Evolutionary conservation across 2,888 invertebrate genomes (phyloP).

Genomic region (Hedychridium roseum): DNA sequence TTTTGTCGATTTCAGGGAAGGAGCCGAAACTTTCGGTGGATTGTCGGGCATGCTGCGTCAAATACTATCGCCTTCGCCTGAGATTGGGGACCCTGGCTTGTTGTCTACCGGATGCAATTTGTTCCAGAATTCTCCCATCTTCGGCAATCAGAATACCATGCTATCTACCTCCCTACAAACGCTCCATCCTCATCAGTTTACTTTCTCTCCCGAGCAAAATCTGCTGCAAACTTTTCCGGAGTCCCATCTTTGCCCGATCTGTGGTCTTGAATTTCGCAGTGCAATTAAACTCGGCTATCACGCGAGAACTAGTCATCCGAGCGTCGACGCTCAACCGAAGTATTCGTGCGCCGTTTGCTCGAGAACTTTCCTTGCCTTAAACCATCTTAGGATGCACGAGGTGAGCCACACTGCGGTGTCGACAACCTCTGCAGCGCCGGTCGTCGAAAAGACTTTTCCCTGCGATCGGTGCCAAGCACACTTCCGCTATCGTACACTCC

Average conservation of each 20-base stretch:
- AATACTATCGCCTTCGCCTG: conserved; percentile 60
- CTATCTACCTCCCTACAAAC: conserved; percentile 47
- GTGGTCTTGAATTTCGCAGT: conserved; percentile 58
- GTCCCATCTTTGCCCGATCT: conserved; percentile 53
- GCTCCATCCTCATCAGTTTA: conserved; percentile 29
- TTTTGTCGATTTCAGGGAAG: conserved; percentile 61
- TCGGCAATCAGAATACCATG: conserved; percentile 49
- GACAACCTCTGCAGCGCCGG: conserved; percentile 21
- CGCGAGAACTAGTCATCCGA: conserved; percentile 51
- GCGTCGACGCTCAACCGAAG: conserved; percentile 38
- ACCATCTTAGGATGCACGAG: conserved; percentile 56
- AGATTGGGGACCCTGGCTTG: conserved; percentile 47
- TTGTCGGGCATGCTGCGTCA: conserved; percentile 62
- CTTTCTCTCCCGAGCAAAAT: conserved; percentile 32
- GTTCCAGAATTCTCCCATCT: conserved; percentile 40
- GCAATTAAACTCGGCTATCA: conserved; percentile 58
- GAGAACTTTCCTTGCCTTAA: conserved; percentile 51
- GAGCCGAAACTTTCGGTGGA: conserved; percentile 58
- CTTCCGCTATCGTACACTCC: conserved; percentile 59
- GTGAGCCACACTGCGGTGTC: conserved; percentile 43
- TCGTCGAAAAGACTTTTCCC: conserved; percentile 51
- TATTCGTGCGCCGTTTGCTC: conserved; percentile 56
- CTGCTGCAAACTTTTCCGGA: conserved; percentile 48
- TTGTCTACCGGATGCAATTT: conserved; percentile 41
- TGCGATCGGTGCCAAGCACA: conserved; percentile 59